Evolutionary conservation across 1,140 invertebrate species (phyloP).

Genomic region (Aphidius ervi): DNA sequence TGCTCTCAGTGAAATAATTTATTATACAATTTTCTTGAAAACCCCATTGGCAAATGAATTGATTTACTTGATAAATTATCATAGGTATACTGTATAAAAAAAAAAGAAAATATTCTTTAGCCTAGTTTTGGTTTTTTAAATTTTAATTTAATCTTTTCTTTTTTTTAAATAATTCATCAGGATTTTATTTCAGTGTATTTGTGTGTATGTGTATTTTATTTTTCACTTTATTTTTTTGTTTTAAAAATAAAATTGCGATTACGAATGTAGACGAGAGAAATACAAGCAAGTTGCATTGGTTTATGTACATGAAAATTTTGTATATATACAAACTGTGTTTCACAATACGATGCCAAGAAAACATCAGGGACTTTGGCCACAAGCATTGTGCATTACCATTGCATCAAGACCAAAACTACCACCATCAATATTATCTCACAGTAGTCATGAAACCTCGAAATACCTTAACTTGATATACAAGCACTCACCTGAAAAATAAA

Average conservation of each 20-base stretch:
- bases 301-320: no score
- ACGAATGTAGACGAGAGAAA: no score
- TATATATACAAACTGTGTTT: no score
- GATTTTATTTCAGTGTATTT: no score
- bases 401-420: slow-evolving; percentile 7
- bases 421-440: slow-evolving; percentile 14
- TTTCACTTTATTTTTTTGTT: no score
- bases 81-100: not conserved
- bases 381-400: slow-evolving; percentile 8
- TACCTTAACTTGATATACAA: not conserved
- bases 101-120: not conserved
- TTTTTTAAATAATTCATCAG: not conserved
- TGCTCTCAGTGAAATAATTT: no score
- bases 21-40: no score
- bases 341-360: slow-evolving; percentile 5
- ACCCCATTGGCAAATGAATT: not conserved
- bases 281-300: no score
- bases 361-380: not conserved
- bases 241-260: no score
- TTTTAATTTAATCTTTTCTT: not conserved
- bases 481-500: slow-evolving; percentile 2
- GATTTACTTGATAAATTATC: not conserved
- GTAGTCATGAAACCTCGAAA: not conserved
- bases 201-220: no score
- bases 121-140: not conserved